A percentile compares a stretch with the other conserved stretches of the same genome.
Evolutionary conservation across 2,797 vertebrate species (phyloP).

Genomic region (Manis crassicaudata): DNA sequence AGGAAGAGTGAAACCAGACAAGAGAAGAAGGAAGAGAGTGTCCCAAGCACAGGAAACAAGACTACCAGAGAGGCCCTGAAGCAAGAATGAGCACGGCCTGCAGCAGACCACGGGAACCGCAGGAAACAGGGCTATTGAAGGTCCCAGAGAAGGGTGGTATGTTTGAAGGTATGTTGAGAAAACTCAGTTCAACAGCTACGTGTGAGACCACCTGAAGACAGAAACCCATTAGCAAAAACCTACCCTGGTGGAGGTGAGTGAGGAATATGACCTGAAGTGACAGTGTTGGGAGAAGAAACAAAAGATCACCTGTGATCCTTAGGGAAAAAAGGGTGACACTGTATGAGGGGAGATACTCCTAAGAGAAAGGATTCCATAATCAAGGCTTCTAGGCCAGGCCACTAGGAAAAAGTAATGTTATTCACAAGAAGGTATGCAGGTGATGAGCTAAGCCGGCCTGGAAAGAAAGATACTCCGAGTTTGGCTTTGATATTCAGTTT

Average conservation of each 20-base stretch:
- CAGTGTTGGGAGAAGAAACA: background rate
- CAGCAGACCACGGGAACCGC: background rate
- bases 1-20: background rate
- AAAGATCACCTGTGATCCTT: background rate
- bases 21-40: background rate
- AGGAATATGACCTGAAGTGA: background rate
- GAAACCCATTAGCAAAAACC: background rate
- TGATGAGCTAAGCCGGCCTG: background rate
- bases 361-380: background rate
- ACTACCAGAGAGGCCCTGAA: background rate
- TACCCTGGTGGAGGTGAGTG: background rate
- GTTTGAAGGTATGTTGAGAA: background rate
- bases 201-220: background rate
- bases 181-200: background rate
- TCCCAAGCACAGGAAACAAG: background rate
- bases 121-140: fast-evolving
- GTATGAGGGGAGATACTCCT: too few relatives aligned
- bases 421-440: background rate
- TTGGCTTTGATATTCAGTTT: background rate
- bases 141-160: background rate
- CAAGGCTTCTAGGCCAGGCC: background rate
- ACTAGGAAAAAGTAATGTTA: background rate
- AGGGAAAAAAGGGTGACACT: background rate
- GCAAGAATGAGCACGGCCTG: background rate
- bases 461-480: background rate